phyloP scores from a whole-genome alignment of 2,797 vertebrate genomes.

The Sciurus vulgaris region DNA sequence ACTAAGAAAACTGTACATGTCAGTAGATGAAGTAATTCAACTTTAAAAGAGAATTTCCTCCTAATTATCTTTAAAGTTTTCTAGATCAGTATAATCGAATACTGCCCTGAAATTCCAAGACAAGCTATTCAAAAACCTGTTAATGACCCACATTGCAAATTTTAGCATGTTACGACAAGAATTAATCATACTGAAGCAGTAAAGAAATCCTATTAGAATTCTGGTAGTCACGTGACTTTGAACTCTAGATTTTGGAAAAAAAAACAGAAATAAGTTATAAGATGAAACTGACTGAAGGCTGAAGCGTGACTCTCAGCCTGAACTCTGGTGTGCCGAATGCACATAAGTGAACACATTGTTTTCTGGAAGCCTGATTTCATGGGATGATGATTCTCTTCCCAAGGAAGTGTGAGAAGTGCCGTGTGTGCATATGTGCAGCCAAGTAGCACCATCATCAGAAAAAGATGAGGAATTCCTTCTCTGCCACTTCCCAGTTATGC shows the following conservation, averaged over 20 bases:
- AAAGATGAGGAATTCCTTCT: neutral
- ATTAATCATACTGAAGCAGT: neutral
- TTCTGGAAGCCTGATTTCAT: neutral
- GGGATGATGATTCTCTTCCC: neutral
- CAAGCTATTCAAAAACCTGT: neutral
- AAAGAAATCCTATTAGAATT: conserved; percentile 6
- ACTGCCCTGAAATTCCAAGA: neutral
- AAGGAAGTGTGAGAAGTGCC: neutral
- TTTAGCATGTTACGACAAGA: conserved; percentile 38
- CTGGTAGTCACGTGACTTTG: neutral
- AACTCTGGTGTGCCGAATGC: neutral
- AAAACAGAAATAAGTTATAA: neutral
- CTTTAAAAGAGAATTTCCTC: conserved; percentile 37
- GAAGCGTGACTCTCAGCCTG: neutral
- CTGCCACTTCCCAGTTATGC: neutral
- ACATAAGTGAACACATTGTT: neutral
- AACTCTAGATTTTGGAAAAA: conserved; percentile 42
- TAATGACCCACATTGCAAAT: neutral
- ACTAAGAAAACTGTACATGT: neutral
- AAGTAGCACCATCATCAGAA: neutral
- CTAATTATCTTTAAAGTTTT: conserved; percentile 21
- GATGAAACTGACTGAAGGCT: neutral
- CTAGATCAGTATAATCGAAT: neutral
- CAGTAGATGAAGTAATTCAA: neutral
- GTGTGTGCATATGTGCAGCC: neutral